Percentiles rank a stretch among this genome's conserved stretches.
Conservation (phyloP, 2,113 vertebrate species). For the Caranx melampygus region DNA sequence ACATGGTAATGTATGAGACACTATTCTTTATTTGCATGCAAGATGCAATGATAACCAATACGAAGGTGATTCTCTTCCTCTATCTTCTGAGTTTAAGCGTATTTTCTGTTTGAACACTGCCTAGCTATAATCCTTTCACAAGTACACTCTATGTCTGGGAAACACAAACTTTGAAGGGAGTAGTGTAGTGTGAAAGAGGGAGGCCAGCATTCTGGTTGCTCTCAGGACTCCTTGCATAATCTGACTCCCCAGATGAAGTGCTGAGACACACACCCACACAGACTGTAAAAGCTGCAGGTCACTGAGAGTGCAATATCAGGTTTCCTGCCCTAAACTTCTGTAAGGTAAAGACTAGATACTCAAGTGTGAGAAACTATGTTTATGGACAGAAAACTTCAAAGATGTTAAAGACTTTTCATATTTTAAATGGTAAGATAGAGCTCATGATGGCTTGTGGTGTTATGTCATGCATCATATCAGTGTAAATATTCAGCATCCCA, state of each 20-base stretch:
- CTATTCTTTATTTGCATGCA: background rate
- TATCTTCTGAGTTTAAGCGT: background rate
- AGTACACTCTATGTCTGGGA: slow-evolving; percentile 39
- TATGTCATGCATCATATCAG: slow-evolving; percentile 31
- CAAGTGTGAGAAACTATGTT: background rate
- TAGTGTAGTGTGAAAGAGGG: slow-evolving; percentile 29
- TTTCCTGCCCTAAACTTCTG: background rate
- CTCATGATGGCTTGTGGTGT: slow-evolving; percentile 8
- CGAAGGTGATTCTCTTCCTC: background rate
- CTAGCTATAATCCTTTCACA: slow-evolving; percentile 50
- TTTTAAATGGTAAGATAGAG: background rate
- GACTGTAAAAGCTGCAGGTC: background rate
- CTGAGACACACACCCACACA: background rate
- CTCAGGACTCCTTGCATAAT: slow-evolving; percentile 40
- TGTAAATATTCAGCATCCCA: slow-evolving; percentile 53
- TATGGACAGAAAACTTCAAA: background rate
- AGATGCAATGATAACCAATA: background rate
- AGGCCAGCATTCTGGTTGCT: background rate
- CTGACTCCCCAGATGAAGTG: background rate
- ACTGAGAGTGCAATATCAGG: background rate
- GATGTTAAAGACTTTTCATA: background rate
- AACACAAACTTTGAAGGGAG: slow-evolving; percentile 61
- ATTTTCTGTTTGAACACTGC: slow-evolving; percentile 20
- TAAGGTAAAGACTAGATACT: background rate
- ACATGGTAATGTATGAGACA: too few relatives aligned